Conservation (phyloP, 2,113 vertebrate genomes). For the Parus major region DNA sequence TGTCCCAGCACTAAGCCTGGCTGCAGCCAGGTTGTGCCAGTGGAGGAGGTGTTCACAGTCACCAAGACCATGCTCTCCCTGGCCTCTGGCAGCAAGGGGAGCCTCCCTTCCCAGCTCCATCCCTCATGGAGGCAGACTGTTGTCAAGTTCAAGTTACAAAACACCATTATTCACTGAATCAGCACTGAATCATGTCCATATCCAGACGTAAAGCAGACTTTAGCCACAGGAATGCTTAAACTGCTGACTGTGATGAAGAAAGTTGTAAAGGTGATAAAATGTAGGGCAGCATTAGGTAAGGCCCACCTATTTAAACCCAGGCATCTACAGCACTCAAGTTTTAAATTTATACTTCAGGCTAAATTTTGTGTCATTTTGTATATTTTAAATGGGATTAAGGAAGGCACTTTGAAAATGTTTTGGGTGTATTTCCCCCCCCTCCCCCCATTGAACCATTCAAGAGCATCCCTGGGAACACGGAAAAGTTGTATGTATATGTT, state of each 20-base stretch:
- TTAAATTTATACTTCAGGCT: neutral
- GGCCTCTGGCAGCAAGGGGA: neutral
- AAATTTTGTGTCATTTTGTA: neutral
- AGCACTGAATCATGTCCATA: neutral
- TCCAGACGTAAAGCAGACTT: neutral
- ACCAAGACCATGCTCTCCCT: neutral
- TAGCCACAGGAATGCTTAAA: neutral
- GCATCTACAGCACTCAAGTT: neutral
- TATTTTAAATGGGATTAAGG: neutral
- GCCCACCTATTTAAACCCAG: neutral
- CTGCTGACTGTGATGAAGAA: neutral
- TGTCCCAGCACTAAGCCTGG: neutral
- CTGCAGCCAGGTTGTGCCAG: neutral
- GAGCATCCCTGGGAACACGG: neutral
- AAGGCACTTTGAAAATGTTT: neutral
- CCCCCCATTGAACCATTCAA: neutral
- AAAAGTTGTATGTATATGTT: neutral
- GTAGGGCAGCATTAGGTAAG: neutral
- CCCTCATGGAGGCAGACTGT: fast-evolving
- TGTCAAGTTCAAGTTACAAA: neutral
- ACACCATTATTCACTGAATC: neutral
- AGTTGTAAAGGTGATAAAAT: neutral
- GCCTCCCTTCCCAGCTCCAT: neutral
- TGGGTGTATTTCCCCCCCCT: neutral
- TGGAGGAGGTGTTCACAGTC: neutral